Evolutionary conservation across 2,888 invertebrate species (phyloP).

Genomic region (Cantharis nigra): DNA sequence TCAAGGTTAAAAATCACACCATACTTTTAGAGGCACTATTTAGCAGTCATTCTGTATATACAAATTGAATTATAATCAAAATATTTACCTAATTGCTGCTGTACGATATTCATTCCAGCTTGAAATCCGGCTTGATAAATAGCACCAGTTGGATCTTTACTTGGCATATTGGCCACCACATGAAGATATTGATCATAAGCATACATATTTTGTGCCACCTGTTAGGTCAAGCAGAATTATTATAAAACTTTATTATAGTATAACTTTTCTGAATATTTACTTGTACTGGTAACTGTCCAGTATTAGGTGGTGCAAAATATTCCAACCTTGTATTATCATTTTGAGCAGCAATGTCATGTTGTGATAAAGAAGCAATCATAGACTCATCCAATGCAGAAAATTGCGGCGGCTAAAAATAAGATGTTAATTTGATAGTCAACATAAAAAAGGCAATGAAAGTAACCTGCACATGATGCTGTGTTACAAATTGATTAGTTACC

Average conservation of each 20-base stretch:
- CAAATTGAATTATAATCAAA: neutral
- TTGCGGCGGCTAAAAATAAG: constrained; percentile 45
- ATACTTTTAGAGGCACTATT: too few species aligned
- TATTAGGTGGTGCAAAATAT: constrained; percentile 55
- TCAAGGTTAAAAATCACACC: too few species aligned
- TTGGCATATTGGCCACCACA: constrained; percentile 48
- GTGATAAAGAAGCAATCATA: constrained; percentile 52
- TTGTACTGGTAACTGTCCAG: constrained; percentile 48
- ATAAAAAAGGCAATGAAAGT: neutral
- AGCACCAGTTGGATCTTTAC: constrained; percentile 47
- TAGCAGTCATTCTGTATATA: too few species aligned
- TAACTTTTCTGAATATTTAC: constrained; percentile 15
- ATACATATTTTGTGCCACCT: constrained; percentile 49
- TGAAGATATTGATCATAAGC: constrained; percentile 57
- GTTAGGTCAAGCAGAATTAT: constrained; percentile 4
- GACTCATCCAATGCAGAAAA: constrained; percentile 54
- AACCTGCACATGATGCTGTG: constrained; percentile 47
- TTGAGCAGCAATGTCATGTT: constrained; percentile 48
- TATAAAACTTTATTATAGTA: neutral
- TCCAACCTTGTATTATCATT: constrained; percentile 55
- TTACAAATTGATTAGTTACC: constrained; percentile 52
- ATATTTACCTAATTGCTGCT: constrained; percentile 48
- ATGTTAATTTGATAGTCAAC: neutral
- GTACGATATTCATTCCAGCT: constrained; percentile 53
- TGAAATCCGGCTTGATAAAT: constrained; percentile 55